Conservation (phyloP, 37 sponge, comb jelly and placozoan species). For the Axinella damicornis region DNA sequence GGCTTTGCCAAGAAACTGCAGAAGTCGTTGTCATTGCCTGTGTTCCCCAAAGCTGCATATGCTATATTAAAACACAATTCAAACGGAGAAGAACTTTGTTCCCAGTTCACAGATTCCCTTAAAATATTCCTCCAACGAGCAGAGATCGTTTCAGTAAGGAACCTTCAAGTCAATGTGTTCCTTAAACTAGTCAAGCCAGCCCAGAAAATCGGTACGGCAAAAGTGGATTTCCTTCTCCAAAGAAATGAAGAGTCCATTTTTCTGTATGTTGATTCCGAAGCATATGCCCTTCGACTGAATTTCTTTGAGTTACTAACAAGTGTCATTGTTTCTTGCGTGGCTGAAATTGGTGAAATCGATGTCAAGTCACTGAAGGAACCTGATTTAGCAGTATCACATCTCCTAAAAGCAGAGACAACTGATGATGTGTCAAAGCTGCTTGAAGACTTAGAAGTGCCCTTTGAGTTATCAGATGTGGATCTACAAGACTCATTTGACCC, state of each 20-base stretch:
- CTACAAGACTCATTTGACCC: not conserved
- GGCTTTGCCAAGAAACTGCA: not conserved
- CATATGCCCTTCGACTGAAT: not conserved
- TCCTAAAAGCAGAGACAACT: not conserved
- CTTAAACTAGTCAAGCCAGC: not conserved
- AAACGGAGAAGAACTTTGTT: not conserved
- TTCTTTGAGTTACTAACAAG: slow-evolving; percentile 1
- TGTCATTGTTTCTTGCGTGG: not conserved
- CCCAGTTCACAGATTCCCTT: not conserved
- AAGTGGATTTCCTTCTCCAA: slow-evolving; percentile 3
- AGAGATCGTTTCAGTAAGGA: not conserved
- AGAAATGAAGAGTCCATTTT: not conserved
- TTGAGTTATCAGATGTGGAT: not conserved
- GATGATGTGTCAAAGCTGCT: not conserved
- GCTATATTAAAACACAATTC: no score
- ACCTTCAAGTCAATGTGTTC: slow-evolving; percentile 1
- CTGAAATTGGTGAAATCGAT: not conserved
- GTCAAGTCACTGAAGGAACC: not conserved
- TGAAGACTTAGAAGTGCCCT: not conserved
- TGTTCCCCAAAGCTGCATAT: not conserved
- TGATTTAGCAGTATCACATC: not conserved
- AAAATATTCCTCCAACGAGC: not conserved
- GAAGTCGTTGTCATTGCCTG: not conserved
- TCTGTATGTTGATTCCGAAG: not conserved
- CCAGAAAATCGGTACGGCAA: slow-evolving; percentile 12